Percentiles rank a stretch among this genome's conserved stretches.
Evolutionary conservation across 2,888 invertebrate species (phyloP).

Genomic region (Cosmia pyralina): DNA sequence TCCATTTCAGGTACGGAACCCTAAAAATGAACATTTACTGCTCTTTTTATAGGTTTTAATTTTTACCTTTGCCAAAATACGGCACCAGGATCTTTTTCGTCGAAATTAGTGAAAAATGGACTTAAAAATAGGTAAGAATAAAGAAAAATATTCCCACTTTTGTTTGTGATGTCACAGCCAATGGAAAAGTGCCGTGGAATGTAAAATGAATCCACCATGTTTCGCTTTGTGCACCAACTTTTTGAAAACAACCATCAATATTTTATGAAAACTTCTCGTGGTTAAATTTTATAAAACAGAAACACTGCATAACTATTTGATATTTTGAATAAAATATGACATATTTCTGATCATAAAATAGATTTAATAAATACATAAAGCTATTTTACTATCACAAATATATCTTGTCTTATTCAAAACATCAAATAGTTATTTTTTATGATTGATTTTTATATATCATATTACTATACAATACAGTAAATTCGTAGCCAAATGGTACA

Average conservation of each 20-base stretch:
- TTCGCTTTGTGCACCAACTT: conserved; percentile 39
- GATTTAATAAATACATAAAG: neutral
- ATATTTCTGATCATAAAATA: neutral
- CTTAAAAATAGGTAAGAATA: conserved; percentile 12
- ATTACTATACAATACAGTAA: neutral
- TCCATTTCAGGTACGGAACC: too few relatives aligned
- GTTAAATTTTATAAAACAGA: conserved; percentile 23
- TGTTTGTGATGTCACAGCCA: conserved; percentile 33
- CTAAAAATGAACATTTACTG: too few relatives aligned
- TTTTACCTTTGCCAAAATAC: too few relatives aligned
- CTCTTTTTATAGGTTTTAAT: too few relatives aligned
- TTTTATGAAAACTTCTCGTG: conserved; percentile 36
- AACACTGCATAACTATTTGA: conserved; percentile 29
- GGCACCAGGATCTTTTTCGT: neutral
- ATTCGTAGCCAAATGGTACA: neutral
- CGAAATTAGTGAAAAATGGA: neutral
- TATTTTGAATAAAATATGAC: conserved; percentile 13
- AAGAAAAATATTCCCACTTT: conserved; percentile 10
- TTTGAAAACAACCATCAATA: conserved; percentile 38
- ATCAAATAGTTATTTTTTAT: neutral
- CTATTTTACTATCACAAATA: neutral
- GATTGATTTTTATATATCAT: neutral
- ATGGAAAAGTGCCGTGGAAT: conserved; percentile 47
- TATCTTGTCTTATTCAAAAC: conserved; percentile 1
- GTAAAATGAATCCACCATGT: conserved; percentile 41